A percentile compares a stretch with the other conserved stretches of the same genome.
Evolutionary conservation across 2,888 invertebrate genomes (phyloP).

Genomic region (Drosophila trichaetosa): DNA sequence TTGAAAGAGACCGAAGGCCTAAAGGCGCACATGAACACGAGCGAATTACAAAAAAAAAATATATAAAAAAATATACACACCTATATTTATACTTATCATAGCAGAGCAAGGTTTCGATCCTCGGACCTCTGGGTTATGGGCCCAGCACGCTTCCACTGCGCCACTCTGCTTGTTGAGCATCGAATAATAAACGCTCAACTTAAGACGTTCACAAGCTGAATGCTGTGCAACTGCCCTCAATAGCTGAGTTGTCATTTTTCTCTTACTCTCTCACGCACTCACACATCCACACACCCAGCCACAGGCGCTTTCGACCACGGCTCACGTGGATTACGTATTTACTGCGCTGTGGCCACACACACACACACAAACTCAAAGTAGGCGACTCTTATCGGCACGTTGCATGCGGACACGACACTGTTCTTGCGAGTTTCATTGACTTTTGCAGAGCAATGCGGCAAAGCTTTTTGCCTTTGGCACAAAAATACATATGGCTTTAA

Average conservation of each 20-base stretch:
- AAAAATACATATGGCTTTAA: slow-evolving; percentile 79
- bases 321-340: slow-evolving; percentile 74
- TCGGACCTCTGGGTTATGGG: slow-evolving; percentile 89
- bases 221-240: not conserved
- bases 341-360: slow-evolving; percentile 58
- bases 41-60: not conserved
- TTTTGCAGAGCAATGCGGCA: slow-evolving; percentile 3
- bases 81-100: no score
- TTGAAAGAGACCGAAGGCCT: not conserved
- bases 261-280: slow-evolving; percentile 1
- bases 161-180: slow-evolving; percentile 88
- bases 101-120: slow-evolving; percentile 86
- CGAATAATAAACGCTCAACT: not conserved
- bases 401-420: slow-evolving; percentile 52
- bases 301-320: slow-evolving; percentile 17
- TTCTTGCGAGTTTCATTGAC: not conserved
- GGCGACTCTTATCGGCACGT: slow-evolving; percentile 63
- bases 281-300: slow-evolving; percentile 2
- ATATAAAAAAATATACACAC: not conserved
- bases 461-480: slow-evolving; percentile 65
- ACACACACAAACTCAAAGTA: slow-evolving; percentile 33
- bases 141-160: slow-evolving; percentile 93
- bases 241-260: not conserved
- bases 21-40: not conserved
- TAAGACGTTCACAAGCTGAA: not conserved